These are phyloP conservation scores for Marcusenius ussheri DNA, from an alignment of 2,113 vertebrate species.

Conservation along the genomic window DNA sequence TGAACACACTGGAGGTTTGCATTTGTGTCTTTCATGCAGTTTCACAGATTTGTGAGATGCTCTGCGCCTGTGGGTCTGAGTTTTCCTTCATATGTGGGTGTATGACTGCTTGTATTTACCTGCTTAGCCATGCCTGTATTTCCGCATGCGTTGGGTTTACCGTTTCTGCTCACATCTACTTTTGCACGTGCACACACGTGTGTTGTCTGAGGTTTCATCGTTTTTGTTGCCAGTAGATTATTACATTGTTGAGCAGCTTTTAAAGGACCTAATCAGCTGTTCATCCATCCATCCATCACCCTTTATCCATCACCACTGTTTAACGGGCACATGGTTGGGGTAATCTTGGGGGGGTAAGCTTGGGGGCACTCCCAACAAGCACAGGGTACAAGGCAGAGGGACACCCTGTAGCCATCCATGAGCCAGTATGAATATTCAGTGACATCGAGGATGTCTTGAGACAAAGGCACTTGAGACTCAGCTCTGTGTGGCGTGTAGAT, in stretches of 20 bases:
- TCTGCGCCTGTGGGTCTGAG: background rate
- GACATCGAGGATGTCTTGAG: background rate
- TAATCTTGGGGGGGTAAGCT: background rate
- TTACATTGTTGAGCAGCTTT: background rate
- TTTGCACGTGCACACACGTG: background rate
- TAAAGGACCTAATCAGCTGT: background rate
- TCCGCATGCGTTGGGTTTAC: slow-evolving; percentile 5
- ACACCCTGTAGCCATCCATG: background rate
- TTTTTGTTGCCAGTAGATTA: background rate
- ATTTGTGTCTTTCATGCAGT: background rate
- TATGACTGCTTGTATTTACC: background rate
- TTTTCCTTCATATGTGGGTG: background rate
- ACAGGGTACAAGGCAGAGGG: background rate
- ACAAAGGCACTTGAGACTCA: background rate
- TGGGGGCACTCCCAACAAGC: background rate
- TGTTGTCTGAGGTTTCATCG: background rate
- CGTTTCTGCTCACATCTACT: slow-evolving; percentile 6
- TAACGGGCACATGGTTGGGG: background rate
- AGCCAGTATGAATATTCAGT: background rate
- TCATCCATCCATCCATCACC: background rate
- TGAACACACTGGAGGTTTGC: background rate
- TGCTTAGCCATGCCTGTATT: background rate
- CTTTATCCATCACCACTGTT: background rate
- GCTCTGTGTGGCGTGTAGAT: background rate
- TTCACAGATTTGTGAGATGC: background rate